Percentiles rank a stretch among this genome's conserved stretches.
Evolutionary conservation across 2,888 invertebrate species (phyloP).

Genomic region (Myopa tessellatipennis): DNA sequence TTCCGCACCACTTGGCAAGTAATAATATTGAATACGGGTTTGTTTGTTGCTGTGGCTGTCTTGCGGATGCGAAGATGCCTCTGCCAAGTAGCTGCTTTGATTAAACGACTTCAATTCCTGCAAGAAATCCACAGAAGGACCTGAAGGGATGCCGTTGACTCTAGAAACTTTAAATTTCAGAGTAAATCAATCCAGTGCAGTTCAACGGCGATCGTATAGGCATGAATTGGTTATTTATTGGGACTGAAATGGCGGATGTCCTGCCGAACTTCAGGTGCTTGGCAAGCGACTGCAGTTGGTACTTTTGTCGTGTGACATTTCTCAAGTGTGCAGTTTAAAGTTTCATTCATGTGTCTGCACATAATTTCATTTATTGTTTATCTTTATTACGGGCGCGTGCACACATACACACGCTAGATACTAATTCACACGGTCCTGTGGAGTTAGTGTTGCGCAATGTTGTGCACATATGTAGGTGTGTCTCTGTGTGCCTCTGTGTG

Average conservation of each 20-base stretch:
- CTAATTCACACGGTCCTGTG: background rate
- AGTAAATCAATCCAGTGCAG: too few relatives aligned
- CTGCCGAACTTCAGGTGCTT: too few relatives aligned
- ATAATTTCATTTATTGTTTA: conserved; percentile 32
- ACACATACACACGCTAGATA: background rate
- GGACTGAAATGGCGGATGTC: too few relatives aligned
- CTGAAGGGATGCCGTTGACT: too few relatives aligned
- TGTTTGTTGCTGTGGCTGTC: background rate
- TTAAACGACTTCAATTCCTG: too few relatives aligned
- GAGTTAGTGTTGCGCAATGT: background rate
- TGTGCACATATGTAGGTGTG: conserved; percentile 26
- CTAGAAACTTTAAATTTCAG: too few relatives aligned
- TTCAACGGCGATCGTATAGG: too few relatives aligned
- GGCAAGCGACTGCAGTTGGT: too few relatives aligned
- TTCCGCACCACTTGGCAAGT: background rate
- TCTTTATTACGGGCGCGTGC: background rate
- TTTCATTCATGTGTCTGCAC: conserved; percentile 34
- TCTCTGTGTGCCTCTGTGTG: conserved; percentile 32
- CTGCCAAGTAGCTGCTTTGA: too few relatives aligned
- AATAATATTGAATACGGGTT: background rate
- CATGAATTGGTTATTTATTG: too few relatives aligned
- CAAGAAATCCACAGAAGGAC: too few relatives aligned
- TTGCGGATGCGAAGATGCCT: background rate
- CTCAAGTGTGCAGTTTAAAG: conserved; percentile 33
- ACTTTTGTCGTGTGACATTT: conserved; percentile 13